phyloP scores from a whole-genome alignment of 2,113 vertebrate genomes.

The Ammospiza caudacuta region DNA sequence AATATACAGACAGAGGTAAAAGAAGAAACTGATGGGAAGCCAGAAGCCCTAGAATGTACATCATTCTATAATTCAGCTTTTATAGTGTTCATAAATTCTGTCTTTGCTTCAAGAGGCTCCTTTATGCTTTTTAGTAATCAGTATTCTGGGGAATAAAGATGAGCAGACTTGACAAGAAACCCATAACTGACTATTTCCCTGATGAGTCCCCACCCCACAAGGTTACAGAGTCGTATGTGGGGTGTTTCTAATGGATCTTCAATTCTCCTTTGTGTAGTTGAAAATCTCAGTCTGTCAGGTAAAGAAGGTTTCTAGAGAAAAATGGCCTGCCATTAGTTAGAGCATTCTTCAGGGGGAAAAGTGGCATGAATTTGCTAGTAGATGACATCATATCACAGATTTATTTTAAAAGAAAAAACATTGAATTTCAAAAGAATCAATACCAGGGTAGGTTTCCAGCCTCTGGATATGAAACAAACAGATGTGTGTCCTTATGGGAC shows the following conservation, averaged over 20 bases:
- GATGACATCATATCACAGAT: neutral
- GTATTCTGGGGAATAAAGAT: neutral
- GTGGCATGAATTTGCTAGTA: neutral
- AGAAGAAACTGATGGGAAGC: neutral
- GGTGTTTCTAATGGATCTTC: neutral
- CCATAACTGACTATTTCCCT: neutral
- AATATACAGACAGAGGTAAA: neutral
- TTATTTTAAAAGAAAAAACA: neutral
- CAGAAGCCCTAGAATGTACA: neutral
- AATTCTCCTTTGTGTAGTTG: neutral
- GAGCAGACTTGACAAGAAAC: neutral
- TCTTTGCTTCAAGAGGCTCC: neutral
- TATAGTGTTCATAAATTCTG: slow-evolving; percentile 21
- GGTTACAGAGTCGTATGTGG: neutral
- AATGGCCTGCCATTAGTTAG: neutral
- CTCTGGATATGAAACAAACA: neutral
- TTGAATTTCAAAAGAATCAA: neutral
- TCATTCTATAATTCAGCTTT: slow-evolving; percentile 15
- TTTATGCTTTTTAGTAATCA: slow-evolving; percentile 10
- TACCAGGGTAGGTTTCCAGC: neutral
- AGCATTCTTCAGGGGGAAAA: neutral
- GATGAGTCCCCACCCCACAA: neutral
- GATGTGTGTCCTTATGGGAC: neutral
- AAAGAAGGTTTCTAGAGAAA: neutral
- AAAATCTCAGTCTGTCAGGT: neutral